A percentile compares a stretch with the other conserved stretches of the same genome.
Evolutionary conservation across 2,797 vertebrate genomes (phyloP).

Genomic region (Rhabdophis nuchalis): DNA sequence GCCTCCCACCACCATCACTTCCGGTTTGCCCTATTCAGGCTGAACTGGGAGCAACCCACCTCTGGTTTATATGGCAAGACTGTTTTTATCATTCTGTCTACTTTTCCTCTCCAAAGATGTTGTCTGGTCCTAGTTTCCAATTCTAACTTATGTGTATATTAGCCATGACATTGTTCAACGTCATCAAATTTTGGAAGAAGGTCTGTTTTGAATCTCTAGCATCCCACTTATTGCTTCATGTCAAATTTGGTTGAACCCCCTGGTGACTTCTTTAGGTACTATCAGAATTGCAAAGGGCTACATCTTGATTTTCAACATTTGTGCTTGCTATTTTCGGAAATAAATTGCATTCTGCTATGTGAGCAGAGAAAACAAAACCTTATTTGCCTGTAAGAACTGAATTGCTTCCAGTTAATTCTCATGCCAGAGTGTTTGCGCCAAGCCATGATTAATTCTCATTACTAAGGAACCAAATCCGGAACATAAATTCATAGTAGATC

Average conservation of each 20-base stretch:
- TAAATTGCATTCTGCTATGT: neutral
- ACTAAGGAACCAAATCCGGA: neutral
- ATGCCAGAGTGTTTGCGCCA: neutral
- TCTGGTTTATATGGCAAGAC: neutral
- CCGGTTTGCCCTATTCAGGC: too few species aligned
- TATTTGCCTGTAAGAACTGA: neutral
- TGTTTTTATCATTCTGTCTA: neutral
- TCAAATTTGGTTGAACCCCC: neutral
- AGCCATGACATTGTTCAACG: neutral
- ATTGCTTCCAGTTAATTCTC: neutral
- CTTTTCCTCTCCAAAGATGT: neutral
- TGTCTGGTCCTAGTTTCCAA: too few species aligned
- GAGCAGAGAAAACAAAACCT: neutral
- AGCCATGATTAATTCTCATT: neutral
- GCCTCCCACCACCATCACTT: too few species aligned
- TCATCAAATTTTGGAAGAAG: neutral
- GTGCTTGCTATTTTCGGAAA: constrained; percentile 7
- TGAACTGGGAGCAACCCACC: too few species aligned
- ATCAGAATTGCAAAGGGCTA: neutral
- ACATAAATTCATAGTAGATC: neutral
- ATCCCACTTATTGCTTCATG: neutral
- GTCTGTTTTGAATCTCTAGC: neutral
- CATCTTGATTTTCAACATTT: neutral
- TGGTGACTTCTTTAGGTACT: too few species aligned
- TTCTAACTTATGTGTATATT: neutral